Evolutionary conservation across 2,888 invertebrate genomes (phyloP), one percentile per base, ranked within the genome.

Genomic region (Phyllotreta cruciferae): DNA sequence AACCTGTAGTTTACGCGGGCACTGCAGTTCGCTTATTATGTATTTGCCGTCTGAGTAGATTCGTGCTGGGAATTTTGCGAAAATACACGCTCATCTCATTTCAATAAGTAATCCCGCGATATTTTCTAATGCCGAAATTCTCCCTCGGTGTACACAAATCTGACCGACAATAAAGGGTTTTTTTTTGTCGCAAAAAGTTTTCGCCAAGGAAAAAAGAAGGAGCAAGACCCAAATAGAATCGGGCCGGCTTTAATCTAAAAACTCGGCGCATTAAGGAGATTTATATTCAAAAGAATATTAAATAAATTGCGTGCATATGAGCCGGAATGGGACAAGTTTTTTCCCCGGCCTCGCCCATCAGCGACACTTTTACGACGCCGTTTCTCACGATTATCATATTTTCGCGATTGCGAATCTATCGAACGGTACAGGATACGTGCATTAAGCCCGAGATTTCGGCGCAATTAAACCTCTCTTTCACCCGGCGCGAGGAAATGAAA

Each of bases 341-440:
- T 70, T 64, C 24, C 24, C 24, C 24, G 58, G 65, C 64, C 65
- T 65, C 62, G 66, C 63, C 70, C 64, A 66, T 69, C 67, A 64
- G 63, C 64, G 73, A 70, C 73, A 71, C 66, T 71, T 74, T 74
- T 73, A 73, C 71, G 74, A 72, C 63, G 69, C 68, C 73, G 70
- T 74, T 70, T 68, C 71, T 74, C 72, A 71, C 64, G 71, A 73
- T 75, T 73, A 74, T 72, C 73, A 75, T 75, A 74, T 72, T 72
- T 74, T 68, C 67, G 66, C 69, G 71, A 73, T 68, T 72, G 69
- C 72, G 71, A 71, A 73, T 74, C 1, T 24, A 74, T 69, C 69
- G 70, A 70, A 56, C 61, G 39, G 41, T 57, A 64, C 64, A 61
- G 54, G 54, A 47, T 44, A 64, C 54, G 54, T 61, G 61, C 64